These are phyloP conservation scores for Brachionus paranguensis DNA, from an alignment of 1,140 invertebrate species.

Conservation along the genomic window DNA sequence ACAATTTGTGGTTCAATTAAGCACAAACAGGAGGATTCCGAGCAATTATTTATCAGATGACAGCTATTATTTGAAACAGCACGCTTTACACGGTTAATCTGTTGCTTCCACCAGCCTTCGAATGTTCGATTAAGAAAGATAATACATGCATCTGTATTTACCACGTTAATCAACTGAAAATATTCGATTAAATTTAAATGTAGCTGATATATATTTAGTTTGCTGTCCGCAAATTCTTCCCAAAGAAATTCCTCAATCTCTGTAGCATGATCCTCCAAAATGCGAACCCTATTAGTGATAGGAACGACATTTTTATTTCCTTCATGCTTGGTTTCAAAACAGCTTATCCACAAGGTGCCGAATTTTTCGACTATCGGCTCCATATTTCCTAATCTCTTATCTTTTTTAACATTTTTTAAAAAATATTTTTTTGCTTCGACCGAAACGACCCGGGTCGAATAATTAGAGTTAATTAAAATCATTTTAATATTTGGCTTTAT, in stretches of 20 bases:
- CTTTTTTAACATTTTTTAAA: slow-evolving; percentile 8
- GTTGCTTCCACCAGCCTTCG: slow-evolving; percentile 18
- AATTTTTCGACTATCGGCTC: slow-evolving; percentile 8
- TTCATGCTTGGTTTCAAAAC: not conserved
- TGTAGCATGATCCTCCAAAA: not conserved
- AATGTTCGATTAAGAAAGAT: slow-evolving; percentile 10
- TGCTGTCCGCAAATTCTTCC: not conserved
- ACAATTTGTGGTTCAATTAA: not conserved
- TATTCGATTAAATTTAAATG: slow-evolving; percentile 21
- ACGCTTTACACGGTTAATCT: not conserved
- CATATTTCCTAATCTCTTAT: not conserved
- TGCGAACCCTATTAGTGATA: not conserved
- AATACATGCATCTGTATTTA: not conserved
- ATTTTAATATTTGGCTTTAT: not conserved
- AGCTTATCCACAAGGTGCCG: not conserved
- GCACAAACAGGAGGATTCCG: not conserved
- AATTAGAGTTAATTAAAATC: slow-evolving; percentile 2
- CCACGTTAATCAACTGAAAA: not conserved
- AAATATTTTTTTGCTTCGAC: not conserved
- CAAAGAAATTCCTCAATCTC: slow-evolving; percentile 11
- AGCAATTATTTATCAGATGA: not conserved
- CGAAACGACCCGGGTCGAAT: not conserved
- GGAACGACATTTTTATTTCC: not conserved
- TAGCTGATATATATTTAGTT: not conserved
- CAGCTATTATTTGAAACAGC: not conserved